phyloP scores from a whole-genome alignment of 2,113 vertebrate species.

The Acrocephalus kingi region DNA sequence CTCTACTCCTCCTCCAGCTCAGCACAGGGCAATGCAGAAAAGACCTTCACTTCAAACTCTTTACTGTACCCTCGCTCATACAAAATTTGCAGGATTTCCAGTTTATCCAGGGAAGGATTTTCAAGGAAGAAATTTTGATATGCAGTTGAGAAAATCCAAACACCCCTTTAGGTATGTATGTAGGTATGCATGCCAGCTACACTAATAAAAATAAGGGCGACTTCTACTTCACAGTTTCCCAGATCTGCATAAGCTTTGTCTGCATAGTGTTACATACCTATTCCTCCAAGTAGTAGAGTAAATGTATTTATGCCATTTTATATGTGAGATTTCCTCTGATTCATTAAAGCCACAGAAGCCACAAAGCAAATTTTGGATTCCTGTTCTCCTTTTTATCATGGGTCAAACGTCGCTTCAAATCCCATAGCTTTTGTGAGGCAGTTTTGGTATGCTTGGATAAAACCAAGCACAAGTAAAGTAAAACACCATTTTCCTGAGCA shows the following conservation, averaged over 20 bases:
- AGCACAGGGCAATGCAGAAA: not conserved
- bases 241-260: not conserved
- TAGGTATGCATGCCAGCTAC: not conserved
- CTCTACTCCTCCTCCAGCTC: not conserved
- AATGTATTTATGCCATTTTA: not conserved
- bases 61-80: not conserved
- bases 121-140: not conserved
- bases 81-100: not conserved
- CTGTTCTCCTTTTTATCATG: not conserved
- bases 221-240: not conserved
- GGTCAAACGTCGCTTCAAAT: not conserved
- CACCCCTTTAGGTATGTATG: not conserved
- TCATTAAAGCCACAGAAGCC: not conserved
- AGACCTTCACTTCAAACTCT: not conserved
- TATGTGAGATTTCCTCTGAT: not conserved
- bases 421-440: not conserved
- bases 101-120: not conserved
- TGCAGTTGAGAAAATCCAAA: not conserved
- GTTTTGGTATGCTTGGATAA: not conserved
- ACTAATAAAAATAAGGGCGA: not conserved
- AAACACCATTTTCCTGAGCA: not conserved
- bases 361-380: slow-evolving; percentile 17
- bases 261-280: not conserved
- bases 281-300: not conserved
- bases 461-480: not conserved